Evolutionary conservation across 2,888 invertebrate genomes (phyloP).

Genomic region (Boloria euphrosyne): DNA sequence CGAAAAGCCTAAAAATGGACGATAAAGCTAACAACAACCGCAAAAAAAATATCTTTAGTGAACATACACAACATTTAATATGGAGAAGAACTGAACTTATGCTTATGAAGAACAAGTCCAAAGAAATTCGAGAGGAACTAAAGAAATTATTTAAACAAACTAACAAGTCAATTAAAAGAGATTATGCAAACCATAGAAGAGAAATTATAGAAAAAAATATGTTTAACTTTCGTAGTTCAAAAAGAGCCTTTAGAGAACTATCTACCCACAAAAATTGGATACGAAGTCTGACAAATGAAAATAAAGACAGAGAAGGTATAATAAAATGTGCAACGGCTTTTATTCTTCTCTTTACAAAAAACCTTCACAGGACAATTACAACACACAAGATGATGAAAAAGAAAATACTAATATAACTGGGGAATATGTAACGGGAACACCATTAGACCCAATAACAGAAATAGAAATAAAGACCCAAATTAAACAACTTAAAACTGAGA

Average conservation of each 20-base stretch:
- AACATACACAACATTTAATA: conserved; percentile 26
- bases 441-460: conserved; percentile 10
- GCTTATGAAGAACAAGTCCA: conserved; percentile 21
- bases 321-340: neutral
- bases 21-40: conserved; percentile 6
- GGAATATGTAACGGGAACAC: neutral
- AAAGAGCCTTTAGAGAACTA: too few relatives aligned
- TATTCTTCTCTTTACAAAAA: neutral
- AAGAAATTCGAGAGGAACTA: conserved; percentile 21
- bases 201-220: conserved; percentile 11
- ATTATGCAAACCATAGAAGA: neutral
- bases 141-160: conserved; percentile 26
- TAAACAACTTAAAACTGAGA: conserved; percentile 21
- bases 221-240: too few relatives aligned
- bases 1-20: too few relatives aligned
- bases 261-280: conserved; percentile 26
- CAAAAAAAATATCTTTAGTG: conserved; percentile 19
- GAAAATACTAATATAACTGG: neutral
- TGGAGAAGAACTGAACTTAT: conserved; percentile 22
- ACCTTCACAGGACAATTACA: neutral
- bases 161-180: conserved; percentile 18
- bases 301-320: conserved; percentile 6
- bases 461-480: conserved; percentile 15
- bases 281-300: conserved; percentile 23
- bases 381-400: neutral